A percentile compares a stretch with the other conserved stretches of the same genome.
These are phyloP conservation scores for Manacus vitellinus DNA, from an alignment of 2,113 vertebrate genomes.

Conservation along the genomic window DNA sequence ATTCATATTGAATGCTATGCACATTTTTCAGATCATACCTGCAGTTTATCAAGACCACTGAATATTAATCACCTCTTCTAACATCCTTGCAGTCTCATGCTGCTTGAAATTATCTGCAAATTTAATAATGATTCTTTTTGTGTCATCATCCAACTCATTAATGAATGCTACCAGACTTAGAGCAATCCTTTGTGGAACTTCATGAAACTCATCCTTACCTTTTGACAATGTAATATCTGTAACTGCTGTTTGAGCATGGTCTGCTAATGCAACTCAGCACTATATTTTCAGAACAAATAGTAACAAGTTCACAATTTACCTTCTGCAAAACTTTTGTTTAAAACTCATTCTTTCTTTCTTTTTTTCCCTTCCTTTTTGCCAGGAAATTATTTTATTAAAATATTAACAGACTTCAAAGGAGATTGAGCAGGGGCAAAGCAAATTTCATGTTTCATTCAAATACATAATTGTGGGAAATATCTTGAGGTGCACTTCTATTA, in stretches of 20 bases:
- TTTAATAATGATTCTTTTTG: constrained; percentile 9
- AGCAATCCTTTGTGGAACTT: not conserved
- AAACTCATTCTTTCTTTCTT: not conserved
- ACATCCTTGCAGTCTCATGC: not conserved
- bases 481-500: not conserved
- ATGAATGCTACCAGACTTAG: not conserved
- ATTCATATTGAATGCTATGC: not conserved
- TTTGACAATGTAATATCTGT: not conserved
- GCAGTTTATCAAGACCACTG: not conserved
- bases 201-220: not conserved
- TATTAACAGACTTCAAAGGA: not conserved
- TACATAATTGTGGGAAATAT: not conserved
- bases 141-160: not conserved
- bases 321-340: not conserved
- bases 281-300: not conserved
- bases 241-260: not conserved
- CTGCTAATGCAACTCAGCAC: not conserved
- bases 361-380: not conserved
- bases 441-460: not conserved
- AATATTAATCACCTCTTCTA: constrained; percentile 13
- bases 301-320: not conserved
- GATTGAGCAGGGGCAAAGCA: not conserved
- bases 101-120: constrained; percentile 23
- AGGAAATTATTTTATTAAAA: not conserved
- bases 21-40: not conserved